Evolutionary conservation across 30 jellyfish, hydroid and myxozoan species (phyloP).

Genomic region (Turritopsis rubra): DNA sequence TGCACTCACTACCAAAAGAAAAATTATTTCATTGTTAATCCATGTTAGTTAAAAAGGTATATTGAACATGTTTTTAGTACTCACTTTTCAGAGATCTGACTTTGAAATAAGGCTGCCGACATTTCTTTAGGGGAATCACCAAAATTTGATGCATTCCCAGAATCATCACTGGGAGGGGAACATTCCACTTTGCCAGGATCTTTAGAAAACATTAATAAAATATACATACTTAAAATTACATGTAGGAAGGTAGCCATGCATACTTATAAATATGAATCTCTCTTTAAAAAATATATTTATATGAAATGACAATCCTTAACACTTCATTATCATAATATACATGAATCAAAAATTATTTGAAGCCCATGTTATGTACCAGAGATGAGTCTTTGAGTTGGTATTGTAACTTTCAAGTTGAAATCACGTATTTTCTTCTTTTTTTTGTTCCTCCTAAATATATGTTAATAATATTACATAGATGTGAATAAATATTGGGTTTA

Average conservation of each 20-base stretch:
- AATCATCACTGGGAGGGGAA: constrained; percentile 23
- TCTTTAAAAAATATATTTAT: no score
- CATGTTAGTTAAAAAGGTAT: background rate
- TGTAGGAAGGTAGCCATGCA: background rate
- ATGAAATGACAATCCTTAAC: no score
- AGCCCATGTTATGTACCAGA: constrained; percentile 23
- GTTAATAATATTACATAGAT: no score
- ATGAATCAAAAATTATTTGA: background rate
- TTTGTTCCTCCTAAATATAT: background rate
- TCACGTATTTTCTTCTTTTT: constrained; percentile 19
- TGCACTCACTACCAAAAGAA: background rate
- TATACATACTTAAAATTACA: background rate
- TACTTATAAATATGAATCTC: background rate
- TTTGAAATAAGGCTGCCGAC: background rate
- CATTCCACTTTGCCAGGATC: constrained; percentile 1
- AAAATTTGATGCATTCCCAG: constrained; percentile 16
- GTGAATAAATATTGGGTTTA: background rate
- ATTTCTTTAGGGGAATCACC: constrained; percentile 12
- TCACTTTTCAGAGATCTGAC: background rate
- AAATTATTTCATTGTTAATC: background rate
- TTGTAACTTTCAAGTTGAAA: constrained; percentile 27
- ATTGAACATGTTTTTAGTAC: background rate
- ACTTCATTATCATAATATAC: no score
- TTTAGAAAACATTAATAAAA: background rate
- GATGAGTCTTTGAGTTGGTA: constrained; percentile 22